Conservation (phyloP, 2,113 vertebrate genomes). For the Holacanthus passer region DNA sequence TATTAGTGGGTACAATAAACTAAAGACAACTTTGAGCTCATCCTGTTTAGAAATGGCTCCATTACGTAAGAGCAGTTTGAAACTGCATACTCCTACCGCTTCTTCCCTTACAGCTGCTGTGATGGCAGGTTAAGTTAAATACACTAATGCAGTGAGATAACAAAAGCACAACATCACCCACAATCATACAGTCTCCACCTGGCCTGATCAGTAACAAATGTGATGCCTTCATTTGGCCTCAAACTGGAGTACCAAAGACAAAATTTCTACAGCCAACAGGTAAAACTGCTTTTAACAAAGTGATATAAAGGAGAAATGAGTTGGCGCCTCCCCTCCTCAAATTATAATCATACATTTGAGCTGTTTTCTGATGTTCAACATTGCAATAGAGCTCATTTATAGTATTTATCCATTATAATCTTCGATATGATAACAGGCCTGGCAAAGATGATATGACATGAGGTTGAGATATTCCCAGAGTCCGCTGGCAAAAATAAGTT, state of each 20-base stretch:
- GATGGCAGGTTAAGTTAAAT: not conserved
- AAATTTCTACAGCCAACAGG: not conserved
- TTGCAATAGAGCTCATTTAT: too few species aligned
- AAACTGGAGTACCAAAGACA: not conserved
- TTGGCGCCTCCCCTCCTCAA: not conserved
- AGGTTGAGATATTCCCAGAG: constrained; percentile 49
- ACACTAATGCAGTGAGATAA: not conserved
- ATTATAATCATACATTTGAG: not conserved
- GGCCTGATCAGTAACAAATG: not conserved
- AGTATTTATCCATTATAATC: not conserved
- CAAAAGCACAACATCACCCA: not conserved
- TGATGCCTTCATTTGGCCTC: not conserved
- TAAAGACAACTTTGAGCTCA: constrained; percentile 2
- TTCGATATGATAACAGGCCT: not conserved
- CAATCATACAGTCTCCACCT: not conserved
- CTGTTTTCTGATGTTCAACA: too few species aligned
- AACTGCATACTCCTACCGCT: constrained; percentile 2
- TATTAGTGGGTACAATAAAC: constrained; percentile 7
- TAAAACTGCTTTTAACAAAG: not conserved
- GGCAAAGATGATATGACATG: not conserved
- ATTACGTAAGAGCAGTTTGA: not conserved
- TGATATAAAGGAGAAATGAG: not conserved
- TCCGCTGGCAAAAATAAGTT: constrained; percentile 27
- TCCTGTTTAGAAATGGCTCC: constrained; percentile 14
- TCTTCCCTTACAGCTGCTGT: constrained; percentile 3